These are phyloP conservation scores for Antechinus stuartii DNA, from an alignment of 2,113 vertebrate species.

Conservation along the genomic window DNA sequence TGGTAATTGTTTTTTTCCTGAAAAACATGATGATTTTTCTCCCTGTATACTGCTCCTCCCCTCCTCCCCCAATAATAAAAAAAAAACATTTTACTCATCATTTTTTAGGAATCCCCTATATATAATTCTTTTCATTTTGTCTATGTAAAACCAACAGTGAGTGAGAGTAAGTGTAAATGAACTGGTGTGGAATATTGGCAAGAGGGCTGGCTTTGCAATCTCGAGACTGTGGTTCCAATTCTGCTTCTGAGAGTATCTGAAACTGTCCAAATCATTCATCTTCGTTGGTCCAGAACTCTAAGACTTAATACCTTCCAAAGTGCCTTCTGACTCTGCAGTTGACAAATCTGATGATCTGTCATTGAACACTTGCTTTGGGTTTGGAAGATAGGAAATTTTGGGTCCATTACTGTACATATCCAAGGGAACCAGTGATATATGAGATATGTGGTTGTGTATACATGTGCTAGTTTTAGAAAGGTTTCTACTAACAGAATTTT, in stretches of 20 bases:
- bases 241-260: neutral
- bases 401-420: no score
- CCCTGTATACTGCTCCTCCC: neutral
- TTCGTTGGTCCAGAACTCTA: neutral
- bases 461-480: slow-evolving; percentile 67
- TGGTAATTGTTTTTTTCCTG: neutral
- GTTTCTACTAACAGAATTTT: slow-evolving; percentile 51
- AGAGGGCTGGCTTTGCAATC: neutral
- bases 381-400: neutral
- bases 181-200: neutral
- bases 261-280: neutral
- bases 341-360: neutral
- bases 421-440: no score
- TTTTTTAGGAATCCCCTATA: neutral
- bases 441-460: no score
- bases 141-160: neutral
- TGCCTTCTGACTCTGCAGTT: neutral
- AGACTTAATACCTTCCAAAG: neutral
- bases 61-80: neutral
- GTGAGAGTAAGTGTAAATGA: neutral
- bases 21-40: neutral
- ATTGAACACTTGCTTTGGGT: neutral
- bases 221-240: neutral
- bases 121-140: neutral
- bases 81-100: neutral